Percentiles rank a stretch among this genome's conserved stretches.
phyloP scores from a whole-genome alignment of 2,797 vertebrate genomes.

The Chrysocyon brachyurus region DNA sequence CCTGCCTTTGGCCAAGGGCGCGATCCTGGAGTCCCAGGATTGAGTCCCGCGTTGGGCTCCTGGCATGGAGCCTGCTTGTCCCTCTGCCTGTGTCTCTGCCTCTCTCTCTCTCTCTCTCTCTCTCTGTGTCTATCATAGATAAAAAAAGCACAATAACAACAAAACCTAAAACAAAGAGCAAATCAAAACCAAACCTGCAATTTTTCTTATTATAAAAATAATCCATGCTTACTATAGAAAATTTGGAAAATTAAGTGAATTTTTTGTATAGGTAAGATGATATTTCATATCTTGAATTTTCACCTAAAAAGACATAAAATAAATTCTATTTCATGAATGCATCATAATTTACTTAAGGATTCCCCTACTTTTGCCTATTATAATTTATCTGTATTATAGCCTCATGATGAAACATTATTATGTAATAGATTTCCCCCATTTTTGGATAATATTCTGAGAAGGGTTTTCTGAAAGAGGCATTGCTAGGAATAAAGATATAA shows the following conservation, averaged over 20 bases:
- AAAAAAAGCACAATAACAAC: not conserved
- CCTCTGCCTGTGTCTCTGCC: too few relatives aligned
- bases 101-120: too few relatives aligned
- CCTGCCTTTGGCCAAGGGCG: too few relatives aligned
- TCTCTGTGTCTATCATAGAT: too few relatives aligned
- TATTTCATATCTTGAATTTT: constrained; percentile 56
- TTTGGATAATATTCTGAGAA: constrained; percentile 50
- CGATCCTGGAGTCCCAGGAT: too few relatives aligned
- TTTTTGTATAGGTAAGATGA: constrained; percentile 47
- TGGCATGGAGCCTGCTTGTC: too few relatives aligned
- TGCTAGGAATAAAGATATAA: constrained; percentile 57
- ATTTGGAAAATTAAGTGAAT: constrained; percentile 26
- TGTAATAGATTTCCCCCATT: not conserved
- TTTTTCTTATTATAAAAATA: constrained; percentile 44
- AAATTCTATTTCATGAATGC: constrained; percentile 45
- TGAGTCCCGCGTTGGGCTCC: too few relatives aligned
- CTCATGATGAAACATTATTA: constrained; percentile 57
- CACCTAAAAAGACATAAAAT: constrained; percentile 42
- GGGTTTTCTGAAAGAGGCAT: constrained; percentile 39
- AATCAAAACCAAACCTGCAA: not conserved
- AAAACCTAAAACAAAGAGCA: constrained; percentile 16
- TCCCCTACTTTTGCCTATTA: not conserved
- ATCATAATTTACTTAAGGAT: constrained; percentile 16
- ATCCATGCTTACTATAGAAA: constrained; percentile 1
- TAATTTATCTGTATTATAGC: constrained; percentile 49